These are phyloP conservation scores for Danio aesculapii DNA, from an alignment of 2,797 vertebrate genomes.

Conservation along the genomic window DNA sequence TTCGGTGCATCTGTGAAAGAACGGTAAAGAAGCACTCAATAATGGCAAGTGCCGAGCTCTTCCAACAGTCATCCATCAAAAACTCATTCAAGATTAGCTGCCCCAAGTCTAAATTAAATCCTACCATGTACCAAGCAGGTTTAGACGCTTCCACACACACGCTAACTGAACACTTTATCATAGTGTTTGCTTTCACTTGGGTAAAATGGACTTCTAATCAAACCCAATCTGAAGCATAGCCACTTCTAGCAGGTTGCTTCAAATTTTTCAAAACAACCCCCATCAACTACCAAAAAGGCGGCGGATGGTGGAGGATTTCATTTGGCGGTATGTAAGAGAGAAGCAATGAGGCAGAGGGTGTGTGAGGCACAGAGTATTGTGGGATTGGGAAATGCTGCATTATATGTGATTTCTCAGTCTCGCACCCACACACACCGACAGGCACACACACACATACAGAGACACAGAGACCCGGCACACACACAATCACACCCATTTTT, in stretches of 20 bases:
- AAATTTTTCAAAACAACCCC: conserved; percentile 48
- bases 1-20: conserved; percentile 89
- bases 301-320: conserved; percentile 25
- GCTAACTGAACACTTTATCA: conserved; percentile 42
- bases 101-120: conserved; percentile 29
- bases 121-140: conserved; percentile 33
- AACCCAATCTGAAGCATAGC: conserved; percentile 21
- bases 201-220: conserved; percentile 34
- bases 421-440: conserved; percentile 28
- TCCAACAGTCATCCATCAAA: conserved; percentile 29
- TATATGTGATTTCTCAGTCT: conserved; percentile 40
- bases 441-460: background rate
- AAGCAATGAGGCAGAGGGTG: conserved; percentile 29
- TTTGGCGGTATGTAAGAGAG: conserved; percentile 24
- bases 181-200: conserved; percentile 27
- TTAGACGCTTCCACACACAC: conserved; percentile 9
- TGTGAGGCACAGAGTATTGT: conserved; percentile 16
- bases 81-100: conserved; percentile 42
- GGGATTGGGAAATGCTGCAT: conserved; percentile 46
- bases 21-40: conserved; percentile 13
- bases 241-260: conserved; percentile 14
- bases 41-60: conserved; percentile 4
- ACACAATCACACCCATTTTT: conserved; percentile 62
- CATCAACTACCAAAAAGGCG: background rate
- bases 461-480: conserved; percentile 9